Conservation (phyloP, 2,888 invertebrate genomes). For the Cephus nigrinus region DNA sequence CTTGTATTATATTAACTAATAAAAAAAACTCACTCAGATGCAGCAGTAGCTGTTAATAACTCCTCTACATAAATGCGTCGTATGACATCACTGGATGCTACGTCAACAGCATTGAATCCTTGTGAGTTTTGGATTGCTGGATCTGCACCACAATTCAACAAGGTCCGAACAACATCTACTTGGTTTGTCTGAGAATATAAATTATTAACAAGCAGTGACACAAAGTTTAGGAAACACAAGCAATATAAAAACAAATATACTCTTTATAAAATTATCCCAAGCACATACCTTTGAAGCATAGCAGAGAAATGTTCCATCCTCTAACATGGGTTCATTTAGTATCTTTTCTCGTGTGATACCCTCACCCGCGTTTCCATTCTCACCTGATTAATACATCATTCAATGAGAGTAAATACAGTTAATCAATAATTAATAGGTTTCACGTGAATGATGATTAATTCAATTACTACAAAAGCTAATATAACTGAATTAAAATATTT, state of each 20-base stretch:
- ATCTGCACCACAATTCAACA: slow-evolving; percentile 72
- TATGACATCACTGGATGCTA: slow-evolving; percentile 67
- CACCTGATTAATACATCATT: slow-evolving; percentile 48
- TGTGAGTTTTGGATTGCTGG: slow-evolving; percentile 70
- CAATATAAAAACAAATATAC: background rate
- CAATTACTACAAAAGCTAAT: background rate
- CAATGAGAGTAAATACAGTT: slow-evolving; percentile 7
- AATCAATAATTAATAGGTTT: slow-evolving; percentile 8
- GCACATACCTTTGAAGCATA: slow-evolving; percentile 68
- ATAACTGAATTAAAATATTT: slow-evolving; percentile 7
- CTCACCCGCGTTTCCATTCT: slow-evolving; percentile 56
- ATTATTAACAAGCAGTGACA: background rate
- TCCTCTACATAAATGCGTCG: slow-evolving; percentile 72
- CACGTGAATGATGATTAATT: background rate
- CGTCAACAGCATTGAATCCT: slow-evolving; percentile 70
- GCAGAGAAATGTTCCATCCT: slow-evolving; percentile 70
- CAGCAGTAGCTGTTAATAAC: slow-evolving; percentile 71
- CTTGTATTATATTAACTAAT: background rate
- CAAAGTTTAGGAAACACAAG: background rate
- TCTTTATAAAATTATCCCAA: background rate
- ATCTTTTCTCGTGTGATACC: slow-evolving; percentile 66
- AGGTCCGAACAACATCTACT: slow-evolving; percentile 70
- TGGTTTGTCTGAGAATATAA: slow-evolving; percentile 65
- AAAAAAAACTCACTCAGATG: slow-evolving; percentile 69
- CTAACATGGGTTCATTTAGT: slow-evolving; percentile 66